These are phyloP conservation scores for Branchipolynoe longqiensis DNA, from an alignment of 2,888 invertebrate genomes.

Conservation along the genomic window DNA sequence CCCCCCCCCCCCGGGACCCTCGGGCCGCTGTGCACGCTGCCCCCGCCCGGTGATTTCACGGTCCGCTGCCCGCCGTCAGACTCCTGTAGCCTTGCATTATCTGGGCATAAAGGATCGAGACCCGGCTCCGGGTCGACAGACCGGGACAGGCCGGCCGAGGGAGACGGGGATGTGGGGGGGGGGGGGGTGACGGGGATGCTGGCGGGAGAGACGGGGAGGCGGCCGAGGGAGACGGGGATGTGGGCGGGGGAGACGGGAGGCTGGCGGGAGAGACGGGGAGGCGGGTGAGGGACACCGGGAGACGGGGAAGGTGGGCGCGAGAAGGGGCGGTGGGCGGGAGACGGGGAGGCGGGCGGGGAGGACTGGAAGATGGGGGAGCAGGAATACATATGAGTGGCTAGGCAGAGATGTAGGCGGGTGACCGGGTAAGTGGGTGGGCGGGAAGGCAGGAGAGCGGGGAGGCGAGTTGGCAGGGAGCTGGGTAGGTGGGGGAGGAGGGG, in stretches of 20 bases:
- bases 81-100: slow-evolving; percentile 12
- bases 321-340: not conserved
- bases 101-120: slow-evolving; percentile 23
- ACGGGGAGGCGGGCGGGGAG: not conserved
- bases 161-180: not conserved
- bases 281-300: not conserved
- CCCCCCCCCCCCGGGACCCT: not conserved
- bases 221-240: too few species aligned
- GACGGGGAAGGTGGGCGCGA: not conserved
- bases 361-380: not conserved
- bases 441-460: too few species aligned
- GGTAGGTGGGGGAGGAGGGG: not conserved
- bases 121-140: not conserved
- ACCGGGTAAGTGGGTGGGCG: too few species aligned
- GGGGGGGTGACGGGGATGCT: not conserved
- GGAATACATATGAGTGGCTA: too few species aligned
- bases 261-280: not conserved
- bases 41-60: slow-evolving; percentile 18
- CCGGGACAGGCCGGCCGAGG: not conserved
- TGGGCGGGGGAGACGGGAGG: too few species aligned
- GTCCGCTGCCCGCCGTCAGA: not conserved
- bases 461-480: not conserved
- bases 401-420: too few species aligned
- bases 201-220: not conserved
- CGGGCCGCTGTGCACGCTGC: not conserved